phyloP scores from a whole-genome alignment of 2,797 vertebrate genomes.

The Scolopax rusticola region DNA sequence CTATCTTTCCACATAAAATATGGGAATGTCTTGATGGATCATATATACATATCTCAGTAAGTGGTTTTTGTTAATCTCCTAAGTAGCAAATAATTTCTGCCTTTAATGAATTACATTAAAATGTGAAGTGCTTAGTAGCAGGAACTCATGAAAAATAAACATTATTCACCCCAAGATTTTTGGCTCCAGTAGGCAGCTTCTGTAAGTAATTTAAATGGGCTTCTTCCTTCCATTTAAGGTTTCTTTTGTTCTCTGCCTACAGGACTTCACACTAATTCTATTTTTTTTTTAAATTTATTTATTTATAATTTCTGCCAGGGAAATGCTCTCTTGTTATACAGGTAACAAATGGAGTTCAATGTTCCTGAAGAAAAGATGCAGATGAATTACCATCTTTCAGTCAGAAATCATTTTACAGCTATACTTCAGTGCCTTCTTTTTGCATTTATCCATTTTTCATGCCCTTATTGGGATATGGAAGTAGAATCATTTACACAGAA shows the following conservation, averaged over 20 bases:
- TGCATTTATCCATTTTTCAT: not conserved
- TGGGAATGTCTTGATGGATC: not conserved
- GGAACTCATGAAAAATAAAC: not conserved
- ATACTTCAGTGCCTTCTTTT: not conserved
- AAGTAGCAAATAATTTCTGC: slow-evolving; percentile 39
- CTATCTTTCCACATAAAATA: not conserved
- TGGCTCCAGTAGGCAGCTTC: slow-evolving; percentile 14
- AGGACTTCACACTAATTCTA: not conserved
- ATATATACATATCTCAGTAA: not conserved
- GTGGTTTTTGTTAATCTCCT: not conserved
- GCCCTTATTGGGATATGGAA: not conserved
- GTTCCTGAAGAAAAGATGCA: not conserved
- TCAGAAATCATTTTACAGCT: not conserved
- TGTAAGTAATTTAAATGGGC: not conserved
- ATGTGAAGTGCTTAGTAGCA: slow-evolving; percentile 5
- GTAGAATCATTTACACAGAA: not conserved
- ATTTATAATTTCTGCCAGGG: not conserved
- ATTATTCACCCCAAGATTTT: slow-evolving; percentile 23
- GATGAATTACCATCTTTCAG: not conserved
- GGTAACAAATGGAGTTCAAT: not conserved
- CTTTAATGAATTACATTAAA: slow-evolving; percentile 38
- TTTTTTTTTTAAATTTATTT: not conserved
- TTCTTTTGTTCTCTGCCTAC: not conserved
- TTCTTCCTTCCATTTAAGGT: not conserved
- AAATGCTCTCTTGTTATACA: not conserved